Conservation (phyloP, 1,140 invertebrate genomes). For the Hylyphantes graminicola region DNA sequence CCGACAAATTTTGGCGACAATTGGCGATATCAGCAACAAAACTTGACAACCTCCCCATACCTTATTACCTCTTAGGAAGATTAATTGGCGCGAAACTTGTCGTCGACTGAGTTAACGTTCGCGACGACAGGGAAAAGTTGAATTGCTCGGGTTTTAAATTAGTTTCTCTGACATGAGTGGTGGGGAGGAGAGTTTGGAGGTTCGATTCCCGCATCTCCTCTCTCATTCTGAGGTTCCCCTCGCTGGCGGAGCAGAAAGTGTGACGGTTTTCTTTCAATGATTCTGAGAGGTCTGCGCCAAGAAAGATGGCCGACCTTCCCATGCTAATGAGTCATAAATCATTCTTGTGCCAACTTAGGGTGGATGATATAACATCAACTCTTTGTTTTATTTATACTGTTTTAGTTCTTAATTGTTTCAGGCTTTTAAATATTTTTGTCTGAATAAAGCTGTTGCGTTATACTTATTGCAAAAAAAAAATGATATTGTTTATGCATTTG, state of each 20-base stretch:
- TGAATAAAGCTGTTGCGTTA: too few relatives aligned
- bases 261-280: slow-evolving; percentile 17
- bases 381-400: too few relatives aligned
- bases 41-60: background rate
- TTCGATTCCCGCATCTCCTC: slow-evolving; percentile 13
- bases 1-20: too few relatives aligned
- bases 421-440: too few relatives aligned
- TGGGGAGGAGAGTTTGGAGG: background rate
- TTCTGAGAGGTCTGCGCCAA: slow-evolving; percentile 11
- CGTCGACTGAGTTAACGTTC: slow-evolving; percentile 19
- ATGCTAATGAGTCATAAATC: slow-evolving; percentile 44
- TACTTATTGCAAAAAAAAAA: too few relatives aligned
- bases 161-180: slow-evolving; percentile 34
- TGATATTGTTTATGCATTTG: too few relatives aligned
- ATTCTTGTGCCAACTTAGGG: background rate
- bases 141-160: slow-evolving; percentile 36
- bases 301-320: background rate
- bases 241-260: slow-evolving; percentile 1
- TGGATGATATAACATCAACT: too few relatives aligned
- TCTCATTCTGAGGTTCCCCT: background rate
- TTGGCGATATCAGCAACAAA: too few relatives aligned
- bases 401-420: too few relatives aligned
- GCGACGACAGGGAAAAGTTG: slow-evolving; percentile 21
- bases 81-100: slow-evolving; percentile 41
- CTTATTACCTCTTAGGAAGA: slow-evolving; percentile 42